Conservation (phyloP, 2,888 invertebrate genomes). For the Amiota communis region DNA sequence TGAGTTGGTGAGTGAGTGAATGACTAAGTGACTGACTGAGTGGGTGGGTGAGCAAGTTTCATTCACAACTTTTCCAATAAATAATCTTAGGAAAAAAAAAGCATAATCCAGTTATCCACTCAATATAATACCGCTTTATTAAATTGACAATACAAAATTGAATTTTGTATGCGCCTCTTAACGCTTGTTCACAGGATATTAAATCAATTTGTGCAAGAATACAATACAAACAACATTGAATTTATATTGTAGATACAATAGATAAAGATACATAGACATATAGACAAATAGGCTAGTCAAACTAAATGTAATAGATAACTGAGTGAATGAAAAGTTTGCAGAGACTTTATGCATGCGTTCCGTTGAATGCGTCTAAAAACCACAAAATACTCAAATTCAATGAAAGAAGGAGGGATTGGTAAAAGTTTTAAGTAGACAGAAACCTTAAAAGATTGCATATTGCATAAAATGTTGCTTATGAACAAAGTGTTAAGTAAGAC, state of each 20-base stretch:
- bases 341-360: neutral
- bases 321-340: neutral
- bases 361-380: neutral
- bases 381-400: too few relatives aligned
- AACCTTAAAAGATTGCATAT: too few relatives aligned
- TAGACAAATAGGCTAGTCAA: neutral
- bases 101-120: slow-evolving; percentile 30
- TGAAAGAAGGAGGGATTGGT: too few relatives aligned
- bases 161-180: slow-evolving; percentile 27
- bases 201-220: slow-evolving; percentile 26
- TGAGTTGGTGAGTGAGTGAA: neutral
- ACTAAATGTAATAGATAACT: too few relatives aligned
- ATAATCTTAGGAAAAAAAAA: slow-evolving; percentile 19
- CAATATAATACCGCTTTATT: slow-evolving; percentile 27
- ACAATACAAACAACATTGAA: neutral
- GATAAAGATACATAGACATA: neutral
- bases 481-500: too few relatives aligned
- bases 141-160: slow-evolving; percentile 30
- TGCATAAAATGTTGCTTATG: too few relatives aligned
- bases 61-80: slow-evolving; percentile 25
- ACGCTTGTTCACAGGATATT: slow-evolving; percentile 27
- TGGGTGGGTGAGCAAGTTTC: neutral
- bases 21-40: too few relatives aligned
- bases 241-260: neutral
- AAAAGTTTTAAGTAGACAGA: too few relatives aligned